phyloP scores from a whole-genome alignment of 2,113 vertebrate genomes.

The Cephalopholis sonnerati region DNA sequence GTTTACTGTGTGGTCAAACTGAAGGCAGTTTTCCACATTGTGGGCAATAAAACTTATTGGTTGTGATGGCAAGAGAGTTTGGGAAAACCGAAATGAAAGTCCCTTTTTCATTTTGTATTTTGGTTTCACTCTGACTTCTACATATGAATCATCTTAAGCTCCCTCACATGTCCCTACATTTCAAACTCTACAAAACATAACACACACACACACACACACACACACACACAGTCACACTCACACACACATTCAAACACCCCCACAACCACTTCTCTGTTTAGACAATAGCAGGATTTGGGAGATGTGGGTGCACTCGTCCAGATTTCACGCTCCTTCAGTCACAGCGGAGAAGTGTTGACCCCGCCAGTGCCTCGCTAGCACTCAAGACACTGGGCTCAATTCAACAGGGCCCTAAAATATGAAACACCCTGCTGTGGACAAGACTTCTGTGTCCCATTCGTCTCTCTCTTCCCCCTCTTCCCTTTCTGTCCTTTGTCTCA shows the following conservation, averaged over 20 bases:
- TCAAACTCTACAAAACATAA: slow-evolving; percentile 12
- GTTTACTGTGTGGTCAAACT: background rate
- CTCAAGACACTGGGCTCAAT: slow-evolving; percentile 29
- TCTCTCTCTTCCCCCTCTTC: slow-evolving; percentile 1
- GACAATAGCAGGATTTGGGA: slow-evolving; percentile 64
- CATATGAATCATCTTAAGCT: slow-evolving; percentile 8
- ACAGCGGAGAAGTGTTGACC: slow-evolving; percentile 56
- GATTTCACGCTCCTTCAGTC: slow-evolving; percentile 68
- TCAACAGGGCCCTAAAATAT: slow-evolving; percentile 39
- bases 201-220: slow-evolving; percentile 10
- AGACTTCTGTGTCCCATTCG: slow-evolving; percentile 32
- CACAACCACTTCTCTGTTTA: slow-evolving; percentile 50
- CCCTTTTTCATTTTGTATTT: slow-evolving; percentile 1
- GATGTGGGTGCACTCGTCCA: slow-evolving; percentile 58
- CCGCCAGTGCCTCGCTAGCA: background rate
- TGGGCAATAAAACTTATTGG: background rate
- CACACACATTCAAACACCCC: slow-evolving; percentile 27
- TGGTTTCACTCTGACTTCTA: slow-evolving; percentile 17
- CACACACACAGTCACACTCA: slow-evolving; percentile 15
- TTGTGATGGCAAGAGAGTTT: background rate
- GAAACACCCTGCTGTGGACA: slow-evolving; percentile 40
- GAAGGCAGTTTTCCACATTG: background rate
- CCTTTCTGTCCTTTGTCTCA: slow-evolving; percentile 4
- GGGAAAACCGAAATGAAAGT: slow-evolving; percentile 22
- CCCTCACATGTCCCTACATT: slow-evolving; percentile 17